A percentile compares a stretch with the other conserved stretches of the same genome.
Evolutionary conservation across 2,113 vertebrate species (phyloP).

Genomic region (Cercocebus atys): DNA sequence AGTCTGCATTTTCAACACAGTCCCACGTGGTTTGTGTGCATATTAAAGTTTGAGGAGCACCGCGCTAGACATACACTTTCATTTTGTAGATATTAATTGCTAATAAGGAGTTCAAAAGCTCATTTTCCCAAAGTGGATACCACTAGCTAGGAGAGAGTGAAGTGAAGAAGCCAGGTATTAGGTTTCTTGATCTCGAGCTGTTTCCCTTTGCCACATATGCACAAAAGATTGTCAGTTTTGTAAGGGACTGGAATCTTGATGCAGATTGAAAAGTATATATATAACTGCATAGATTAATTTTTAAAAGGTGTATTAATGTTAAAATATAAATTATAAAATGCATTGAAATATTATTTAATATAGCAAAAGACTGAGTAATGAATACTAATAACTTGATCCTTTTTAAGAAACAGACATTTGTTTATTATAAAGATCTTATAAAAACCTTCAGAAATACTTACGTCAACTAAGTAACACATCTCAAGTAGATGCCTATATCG

Average conservation of each 20-base stretch:
- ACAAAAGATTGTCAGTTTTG: not conserved
- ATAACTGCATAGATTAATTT: not conserved
- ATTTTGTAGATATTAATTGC: not conserved
- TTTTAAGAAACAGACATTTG: not conserved
- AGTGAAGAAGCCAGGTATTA: not conserved
- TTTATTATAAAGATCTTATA: not conserved
- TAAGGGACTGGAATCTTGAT: not conserved
- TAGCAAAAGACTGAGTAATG: not conserved
- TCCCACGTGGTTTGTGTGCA: rapidly evolving
- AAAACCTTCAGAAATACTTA: not conserved
- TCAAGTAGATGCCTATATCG: not conserved
- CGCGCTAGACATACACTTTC: not conserved
- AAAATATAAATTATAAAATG: slow-evolving; percentile 1
- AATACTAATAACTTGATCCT: not conserved
- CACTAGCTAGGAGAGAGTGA: not conserved
- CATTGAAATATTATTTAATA: not conserved
- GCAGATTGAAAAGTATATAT: not conserved
- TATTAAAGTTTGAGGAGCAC: not conserved
- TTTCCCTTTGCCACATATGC: not conserved
- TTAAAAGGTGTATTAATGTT: not conserved
- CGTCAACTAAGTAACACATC: not conserved
- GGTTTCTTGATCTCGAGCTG: not conserved
- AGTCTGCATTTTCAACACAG: not conserved
- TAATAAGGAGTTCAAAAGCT: not conserved
- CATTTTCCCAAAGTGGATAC: rapidly evolving